Base-by-base conservation (phyloP, 64 coral and sea anemone genomes). In the Dendrophyllia cribrosa region DNA sequence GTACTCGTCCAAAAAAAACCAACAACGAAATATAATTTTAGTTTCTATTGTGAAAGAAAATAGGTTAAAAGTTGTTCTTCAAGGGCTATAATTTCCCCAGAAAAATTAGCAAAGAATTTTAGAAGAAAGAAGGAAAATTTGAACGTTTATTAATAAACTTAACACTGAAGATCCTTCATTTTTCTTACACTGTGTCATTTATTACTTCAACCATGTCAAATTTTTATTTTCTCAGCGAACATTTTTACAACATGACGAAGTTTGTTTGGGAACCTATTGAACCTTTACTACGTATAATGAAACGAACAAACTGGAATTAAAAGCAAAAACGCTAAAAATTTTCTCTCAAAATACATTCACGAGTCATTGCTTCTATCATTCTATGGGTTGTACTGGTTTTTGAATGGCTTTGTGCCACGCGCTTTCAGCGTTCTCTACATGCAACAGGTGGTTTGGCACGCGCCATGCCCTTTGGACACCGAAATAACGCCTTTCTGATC, bases 381-480 rank as follows among this genome's bases (percentile, higher is more conserved):
- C 60, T 64, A 47, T 74, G 71, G 70, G 20, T 55, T 55, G 19
- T 16, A 19, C 51, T 77, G 21, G 16, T 64, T 24, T 77, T 77
- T 53, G 47, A 77, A 77, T 77, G 19, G 75, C 51, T 75, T 58
- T 77, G 75, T 58, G 78, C 55, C 78, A 81, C 24, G 24, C 76
- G 78, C 78, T 48, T 84, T 84, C 20, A 68, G 46, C 20, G 15
- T 47, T 68, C 80, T 66, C 61, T 67, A 62, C 60, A 84, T 84
- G 80, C 80, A 84, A 84, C 80, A 84, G 80, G 80, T 84, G 80
- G 80, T 51, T 77, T 68, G 80, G 62, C 80, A 84, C 80, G 80
- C 80, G 80, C 80, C 62, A 63, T 45, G 26, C 43, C 67, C 46
- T 22, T 44, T 49, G 16, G 19, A n/a, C 59, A 75, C 26, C 79